Base-by-base conservation (phyloP, 64 coral and sea anemone species). In the Anthopleura sola region DNA sequence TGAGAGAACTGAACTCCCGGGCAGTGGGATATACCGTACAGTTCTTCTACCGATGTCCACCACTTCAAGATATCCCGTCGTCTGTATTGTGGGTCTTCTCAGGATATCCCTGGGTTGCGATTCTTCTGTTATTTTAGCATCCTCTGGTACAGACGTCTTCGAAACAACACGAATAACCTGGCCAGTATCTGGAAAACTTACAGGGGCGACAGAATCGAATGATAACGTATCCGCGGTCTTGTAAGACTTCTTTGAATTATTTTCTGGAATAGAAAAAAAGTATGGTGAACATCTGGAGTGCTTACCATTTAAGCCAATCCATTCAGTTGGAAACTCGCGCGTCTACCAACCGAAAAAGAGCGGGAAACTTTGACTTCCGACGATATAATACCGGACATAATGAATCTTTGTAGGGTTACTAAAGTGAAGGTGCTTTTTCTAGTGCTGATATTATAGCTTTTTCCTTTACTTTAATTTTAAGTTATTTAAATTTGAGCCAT, bases 151-250 rank as follows among this genome's bases (percentile, higher is more conserved):
- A 23, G 82, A 87, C 3, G 97, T 85, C 12, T 68, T 85, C 38
- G 97, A 89, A 68, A 99, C 87, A 9, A 99, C 36, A 46, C 93
- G 93, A 37, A 92, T 85, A 19, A 99, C 87, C 82, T 99, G 97
- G 13, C 93, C 97, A 39, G 87, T 85, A 37, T 71, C 75, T 28
- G 97, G 78, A 40, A 99, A 85, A 56, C 93, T 92, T 23, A 95
- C 83, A 11, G 80, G 92, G 60, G 36, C 86, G 68, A 87, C 71
- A 79, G 82, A 87, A 37, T 79, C 81, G 7, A 54, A 34, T 20
- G 49, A 15, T 50, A 68, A 26, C 84, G 26, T 60, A 23, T 84
- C 78, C 12, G 36, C 9, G 40, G 40, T 87, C 10, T 34, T 55
- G 36, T 53, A 23, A 66, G 54, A 17, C 37, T 82, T 38, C 78